These are phyloP conservation scores for Cantharis nigra DNA, from an alignment of 2,888 invertebrate species.

Conservation along the genomic window DNA sequence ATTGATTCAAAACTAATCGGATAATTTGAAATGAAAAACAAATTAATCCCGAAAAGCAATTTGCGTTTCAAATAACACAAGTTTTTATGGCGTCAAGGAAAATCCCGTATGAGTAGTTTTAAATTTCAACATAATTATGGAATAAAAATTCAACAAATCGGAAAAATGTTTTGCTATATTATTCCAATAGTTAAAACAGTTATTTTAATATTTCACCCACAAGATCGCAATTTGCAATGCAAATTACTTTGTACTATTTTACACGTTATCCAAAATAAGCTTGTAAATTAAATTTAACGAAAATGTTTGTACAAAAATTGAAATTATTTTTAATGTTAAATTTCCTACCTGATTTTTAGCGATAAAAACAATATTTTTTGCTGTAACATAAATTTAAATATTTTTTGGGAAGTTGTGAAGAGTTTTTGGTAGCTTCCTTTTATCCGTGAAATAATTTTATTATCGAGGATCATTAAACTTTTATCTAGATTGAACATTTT, in stretches of 20 bases:
- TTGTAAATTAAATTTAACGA: background rate
- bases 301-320: background rate
- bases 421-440: background rate
- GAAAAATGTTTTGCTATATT: background rate
- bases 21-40: background rate
- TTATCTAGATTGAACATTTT: background rate
- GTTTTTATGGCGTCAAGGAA: background rate
- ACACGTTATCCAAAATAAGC: background rate
- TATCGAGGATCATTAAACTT: background rate
- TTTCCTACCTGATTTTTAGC: background rate
- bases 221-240: background rate
- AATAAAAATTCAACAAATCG: background rate
- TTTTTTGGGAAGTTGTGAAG: background rate
- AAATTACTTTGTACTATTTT: background rate
- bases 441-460: background rate
- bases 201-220: background rate
- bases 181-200: background rate
- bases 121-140: background rate
- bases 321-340: background rate
- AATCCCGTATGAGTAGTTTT: background rate
- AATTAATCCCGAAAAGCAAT: slow-evolving; percentile 7
- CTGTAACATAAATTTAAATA: no score
- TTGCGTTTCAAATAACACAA: background rate
- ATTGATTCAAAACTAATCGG: no score
- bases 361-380: no score